A percentile compares a stretch with the other conserved stretches of the same genome.
Conservation (phyloP, 2,888 invertebrate genomes). For the Gari tellinella region DNA sequence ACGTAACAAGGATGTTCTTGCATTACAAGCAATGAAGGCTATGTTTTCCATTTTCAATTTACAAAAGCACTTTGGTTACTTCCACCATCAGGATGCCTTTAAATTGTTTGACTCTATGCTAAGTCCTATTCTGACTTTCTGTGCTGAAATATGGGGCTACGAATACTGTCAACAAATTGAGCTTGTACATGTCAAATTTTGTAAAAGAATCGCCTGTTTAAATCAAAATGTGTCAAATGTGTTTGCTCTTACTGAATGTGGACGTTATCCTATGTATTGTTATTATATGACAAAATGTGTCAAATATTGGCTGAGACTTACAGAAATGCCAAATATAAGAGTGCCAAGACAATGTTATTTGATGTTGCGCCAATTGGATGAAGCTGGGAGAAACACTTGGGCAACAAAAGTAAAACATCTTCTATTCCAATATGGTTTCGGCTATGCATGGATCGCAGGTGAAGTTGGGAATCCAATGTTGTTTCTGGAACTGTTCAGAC, state of each 20-base stretch:
- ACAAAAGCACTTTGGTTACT: background rate
- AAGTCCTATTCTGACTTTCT: slow-evolving; percentile 2
- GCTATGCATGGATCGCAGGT: slow-evolving; percentile 26
- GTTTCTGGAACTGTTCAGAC: slow-evolving; percentile 14
- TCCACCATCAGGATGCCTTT: background rate
- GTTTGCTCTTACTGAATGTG: slow-evolving; percentile 13
- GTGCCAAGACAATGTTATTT: slow-evolving; percentile 24
- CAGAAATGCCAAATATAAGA: slow-evolving; percentile 16
- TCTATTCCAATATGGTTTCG: slow-evolving; percentile 29
- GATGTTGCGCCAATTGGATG: slow-evolving; percentile 18
- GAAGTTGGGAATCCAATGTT: slow-evolving; percentile 11
- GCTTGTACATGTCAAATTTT: background rate
- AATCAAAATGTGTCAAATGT: slow-evolving; percentile 4
- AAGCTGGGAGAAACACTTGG: slow-evolving; percentile 13
- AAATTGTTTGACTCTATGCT: background rate
- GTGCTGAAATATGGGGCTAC: slow-evolving; percentile 8
- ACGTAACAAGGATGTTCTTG: background rate
- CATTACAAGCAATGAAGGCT: background rate
- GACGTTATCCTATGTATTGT: slow-evolving; percentile 5
- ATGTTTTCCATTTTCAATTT: too few relatives aligned
- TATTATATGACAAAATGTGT: slow-evolving; percentile 15
- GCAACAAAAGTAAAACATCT: slow-evolving; percentile 15
- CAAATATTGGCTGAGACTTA: slow-evolving; percentile 25
- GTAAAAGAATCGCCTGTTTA: background rate
- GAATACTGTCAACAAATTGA: background rate